Percentiles rank a stretch among this genome's conserved stretches.
Evolutionary conservation across 2,888 invertebrate species (phyloP).

Genomic region (Diplolepis rosae): DNA sequence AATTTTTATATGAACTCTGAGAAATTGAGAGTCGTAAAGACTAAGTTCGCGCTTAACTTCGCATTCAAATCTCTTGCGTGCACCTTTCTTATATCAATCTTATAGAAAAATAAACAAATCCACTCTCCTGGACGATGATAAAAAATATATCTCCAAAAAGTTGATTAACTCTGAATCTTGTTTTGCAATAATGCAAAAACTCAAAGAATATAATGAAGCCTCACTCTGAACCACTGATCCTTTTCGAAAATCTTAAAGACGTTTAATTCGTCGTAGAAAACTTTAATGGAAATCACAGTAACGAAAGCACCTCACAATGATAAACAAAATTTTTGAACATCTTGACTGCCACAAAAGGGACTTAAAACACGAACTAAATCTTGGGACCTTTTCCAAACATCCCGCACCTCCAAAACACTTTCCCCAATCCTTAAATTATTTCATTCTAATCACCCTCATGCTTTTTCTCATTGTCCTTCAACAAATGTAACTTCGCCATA

Average conservation of each 20-base stretch:
- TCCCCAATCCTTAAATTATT: neutral
- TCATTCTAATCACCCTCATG: neutral
- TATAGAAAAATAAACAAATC: conserved; percentile 1
- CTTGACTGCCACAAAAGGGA: too few relatives aligned
- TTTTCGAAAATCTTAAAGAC: neutral
- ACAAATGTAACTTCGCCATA: neutral
- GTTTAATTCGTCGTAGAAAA: neutral
- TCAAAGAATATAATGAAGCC: neutral
- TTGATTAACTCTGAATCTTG: too few relatives aligned
- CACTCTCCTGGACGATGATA: conserved; percentile 31
- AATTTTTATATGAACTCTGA: neutral
- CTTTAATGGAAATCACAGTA: neutral
- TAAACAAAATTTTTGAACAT: neutral
- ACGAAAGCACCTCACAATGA: neutral
- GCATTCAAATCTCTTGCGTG: conserved; percentile 71
- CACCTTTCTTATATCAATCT: conserved; percentile 34
- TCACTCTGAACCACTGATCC: neutral
- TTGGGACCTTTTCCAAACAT: too few relatives aligned
- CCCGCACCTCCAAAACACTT: too few relatives aligned
- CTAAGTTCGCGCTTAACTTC: conserved; percentile 71
- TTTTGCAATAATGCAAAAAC: too few relatives aligned
- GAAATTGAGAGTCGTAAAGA: conserved; percentile 52
- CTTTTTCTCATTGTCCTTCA: neutral
- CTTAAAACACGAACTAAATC: too few relatives aligned
- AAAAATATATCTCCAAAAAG: too few relatives aligned